Evolutionary conservation across 2,888 invertebrate genomes (phyloP).

Genomic region (Netelia melanura): DNA sequence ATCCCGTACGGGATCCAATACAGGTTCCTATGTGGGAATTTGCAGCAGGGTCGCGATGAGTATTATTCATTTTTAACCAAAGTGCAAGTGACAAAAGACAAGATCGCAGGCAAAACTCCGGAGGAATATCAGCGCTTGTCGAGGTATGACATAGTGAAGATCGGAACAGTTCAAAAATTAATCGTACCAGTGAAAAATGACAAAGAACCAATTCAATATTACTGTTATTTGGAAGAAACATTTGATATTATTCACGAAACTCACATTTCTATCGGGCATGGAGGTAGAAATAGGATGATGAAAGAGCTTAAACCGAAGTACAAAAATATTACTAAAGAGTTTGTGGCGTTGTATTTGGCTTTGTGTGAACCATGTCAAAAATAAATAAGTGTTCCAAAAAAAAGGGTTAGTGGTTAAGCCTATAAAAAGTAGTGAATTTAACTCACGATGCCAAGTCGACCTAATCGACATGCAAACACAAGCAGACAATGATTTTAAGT

Average conservation of each 20-base stretch:
- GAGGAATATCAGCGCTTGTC: background rate
- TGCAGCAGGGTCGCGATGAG: too few species aligned
- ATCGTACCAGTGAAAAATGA: background rate
- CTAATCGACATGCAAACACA: conserved; percentile 73
- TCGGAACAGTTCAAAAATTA: background rate
- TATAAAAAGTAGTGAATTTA: conserved; percentile 55
- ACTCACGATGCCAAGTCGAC: conserved; percentile 71
- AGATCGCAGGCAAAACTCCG: too few species aligned
- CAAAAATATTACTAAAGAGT: background rate
- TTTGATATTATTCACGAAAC: background rate
- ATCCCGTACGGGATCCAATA: too few species aligned
- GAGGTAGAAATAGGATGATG: background rate
- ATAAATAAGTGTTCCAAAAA: conserved; percentile 25
- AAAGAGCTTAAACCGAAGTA: background rate
- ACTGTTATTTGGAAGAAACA: background rate
- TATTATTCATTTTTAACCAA: too few species aligned
- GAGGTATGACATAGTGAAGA: background rate
- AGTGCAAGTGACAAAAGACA: too few species aligned
- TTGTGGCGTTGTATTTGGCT: conserved; percentile 5
- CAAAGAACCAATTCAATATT: background rate
- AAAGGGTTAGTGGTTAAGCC: conserved; percentile 66
- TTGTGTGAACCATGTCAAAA: conserved; percentile 17
- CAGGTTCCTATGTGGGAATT: too few species aligned
- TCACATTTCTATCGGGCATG: background rate
- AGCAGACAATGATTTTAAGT: conserved; percentile 69